Evolutionary conservation across 2,888 invertebrate species (phyloP), one percentile per base, ranked within the genome.

Genomic region (Liopterus haemorrhoidalis): DNA sequence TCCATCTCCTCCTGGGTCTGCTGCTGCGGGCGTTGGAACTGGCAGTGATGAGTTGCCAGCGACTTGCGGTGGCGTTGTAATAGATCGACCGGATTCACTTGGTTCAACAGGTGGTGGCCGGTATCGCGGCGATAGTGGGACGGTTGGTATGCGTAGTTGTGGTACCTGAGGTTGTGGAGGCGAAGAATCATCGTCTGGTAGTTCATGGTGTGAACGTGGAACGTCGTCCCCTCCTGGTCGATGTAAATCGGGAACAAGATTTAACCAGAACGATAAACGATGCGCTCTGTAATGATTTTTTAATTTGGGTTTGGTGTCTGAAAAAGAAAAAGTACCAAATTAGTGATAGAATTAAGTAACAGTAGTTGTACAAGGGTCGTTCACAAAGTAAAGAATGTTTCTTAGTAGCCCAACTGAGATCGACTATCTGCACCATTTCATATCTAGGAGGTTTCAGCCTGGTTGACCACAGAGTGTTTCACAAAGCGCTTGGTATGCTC

Each of bases 271-370:
- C 1, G 94, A 93, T 41, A 95, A 74, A 53, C 83, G 76, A 63
- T 94, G 93, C 2, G 94, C 93, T 52, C 94, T 79, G 70, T 94
- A 95, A 71, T 94, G 94, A 59, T 91, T 90, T 66, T 90, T 90
- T 53, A 92, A 70, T 64, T 89, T 89, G 0, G 92, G 85, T 65
- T 94, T 91, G 36, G 84, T 84, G 62, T 92, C 94, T 88, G 72
- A 6, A 68, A 69, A 52, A 52, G 51, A 39, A 51, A 49, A 43
- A 44, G 40, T 25, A 22, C 28, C 15, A n/a, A n/a, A n/a, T n/a
- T n/a, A n/a, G n/a, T n/a, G n/a, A n/a, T n/a, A n/a, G 4, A 25
- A 3, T n/a, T n/a, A n/a, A n/a, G n/a, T n/a, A n/a, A n/a, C n/a
- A n/a, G n/a, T n/a, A n/a, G n/a, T n/a, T n/a, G n/a, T 3, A 28